Evolutionary conservation across 2,113 vertebrate genomes (phyloP), one percentile per base, ranked within the genome.

Genomic region (Cranoglanis bouderius): DNA sequence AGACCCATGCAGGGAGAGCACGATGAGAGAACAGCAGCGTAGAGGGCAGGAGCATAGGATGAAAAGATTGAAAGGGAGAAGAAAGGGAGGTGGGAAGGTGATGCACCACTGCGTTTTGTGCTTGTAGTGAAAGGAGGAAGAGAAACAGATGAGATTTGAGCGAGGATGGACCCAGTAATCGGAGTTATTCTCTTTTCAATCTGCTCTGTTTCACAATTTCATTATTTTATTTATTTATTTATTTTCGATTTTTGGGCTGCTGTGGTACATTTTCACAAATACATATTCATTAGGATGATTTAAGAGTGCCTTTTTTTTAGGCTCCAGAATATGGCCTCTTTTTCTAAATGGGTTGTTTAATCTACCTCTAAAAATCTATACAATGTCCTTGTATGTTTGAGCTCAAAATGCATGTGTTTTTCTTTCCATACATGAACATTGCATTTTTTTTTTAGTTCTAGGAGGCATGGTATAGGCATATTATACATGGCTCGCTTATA

Each of bases 61-160:
- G 78, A 88, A 86, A 86, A 87, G 86, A 89, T 83, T 89, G 84
- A 89, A 87, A 89, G 90, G 35, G 80, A 83, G 84, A 84, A 84
- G 82, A 88, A 90, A 84, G 86, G 55, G 88, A 90, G 85, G 88
- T 85, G 84, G 84, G 77, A 87, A 87, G 67, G 80, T 16, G 29
- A 80, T 40, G 35, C 38, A 86, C 87, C 61, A 55, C 80, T 88
- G 87, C 49, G 80, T 83, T 83, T 82, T 88, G 65, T 72, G 53
- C 80, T 57, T 43, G 78, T n/a, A 75, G 80, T 40, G 87, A 88
- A 80, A 83, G 81, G 49, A 32, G 32, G 61, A 51, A 72, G 49
- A 70, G 78, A 67, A 57, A n/a, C 78, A 12, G 77, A 35, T 32
- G 43, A 70, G 84, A 51, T 70, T 46, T 53, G 38, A 49, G 61